These are phyloP conservation scores for Perithous albicinctus DNA, from an alignment of 2,888 invertebrate genomes.

Conservation along the genomic window DNA sequence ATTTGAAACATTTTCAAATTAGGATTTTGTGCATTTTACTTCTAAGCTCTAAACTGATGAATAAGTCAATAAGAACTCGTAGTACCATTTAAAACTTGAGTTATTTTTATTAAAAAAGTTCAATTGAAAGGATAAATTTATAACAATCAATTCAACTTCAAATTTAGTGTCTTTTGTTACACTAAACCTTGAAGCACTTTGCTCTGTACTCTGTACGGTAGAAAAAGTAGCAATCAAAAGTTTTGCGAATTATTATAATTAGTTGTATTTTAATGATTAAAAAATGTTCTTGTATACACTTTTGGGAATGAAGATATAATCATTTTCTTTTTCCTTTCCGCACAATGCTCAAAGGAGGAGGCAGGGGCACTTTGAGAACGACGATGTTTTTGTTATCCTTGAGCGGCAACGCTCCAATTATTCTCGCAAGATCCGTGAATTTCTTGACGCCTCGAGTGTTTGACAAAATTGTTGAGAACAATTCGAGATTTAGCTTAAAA, in stretches of 20 bases:
- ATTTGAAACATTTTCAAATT: neutral
- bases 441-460: conserved; percentile 76
- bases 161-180: too few species aligned
- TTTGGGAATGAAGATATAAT: neutral
- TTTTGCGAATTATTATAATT: neutral
- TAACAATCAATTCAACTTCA: neutral
- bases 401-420: conserved; percentile 74
- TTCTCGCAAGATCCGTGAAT: conserved; percentile 76
- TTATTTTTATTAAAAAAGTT: neutral
- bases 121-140: neutral
- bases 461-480: conserved; percentile 74
- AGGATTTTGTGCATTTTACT: neutral
- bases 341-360: conserved; percentile 66
- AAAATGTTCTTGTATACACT: neutral
- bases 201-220: neutral
- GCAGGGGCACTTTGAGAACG: conserved; percentile 79
- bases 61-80: too few species aligned
- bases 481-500: conserved; percentile 77
- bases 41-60: too few species aligned
- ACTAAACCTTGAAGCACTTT: too few species aligned
- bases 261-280: conserved; percentile 21
- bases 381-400: conserved; percentile 77
- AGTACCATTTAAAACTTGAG: too few species aligned
- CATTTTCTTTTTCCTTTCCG: conserved; percentile 69
- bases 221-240: neutral